Evolutionary conservation across 2,113 vertebrate genomes (phyloP).

Genomic region (Elaphurus davidianus): DNA sequence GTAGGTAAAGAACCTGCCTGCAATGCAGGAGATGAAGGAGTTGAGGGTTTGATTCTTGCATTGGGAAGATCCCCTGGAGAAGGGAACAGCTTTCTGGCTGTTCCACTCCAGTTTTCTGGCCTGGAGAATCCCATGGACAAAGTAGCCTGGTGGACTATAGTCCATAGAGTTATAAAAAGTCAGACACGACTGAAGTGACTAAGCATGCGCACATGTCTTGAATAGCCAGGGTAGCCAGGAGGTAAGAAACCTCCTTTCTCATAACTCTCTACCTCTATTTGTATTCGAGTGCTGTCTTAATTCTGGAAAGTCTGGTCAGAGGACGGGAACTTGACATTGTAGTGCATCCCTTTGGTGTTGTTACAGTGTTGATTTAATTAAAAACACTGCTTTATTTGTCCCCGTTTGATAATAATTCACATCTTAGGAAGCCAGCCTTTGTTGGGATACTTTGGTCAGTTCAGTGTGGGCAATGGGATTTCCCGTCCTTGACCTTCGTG

Average conservation of each 20-base stretch:
- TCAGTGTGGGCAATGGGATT: constrained; percentile 17
- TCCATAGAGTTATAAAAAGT: not conserved
- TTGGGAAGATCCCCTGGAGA: not conserved
- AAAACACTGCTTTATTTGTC: constrained; percentile 53
- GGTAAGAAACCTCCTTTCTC: constrained; percentile 24
- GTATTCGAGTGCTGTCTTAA: constrained; percentile 39
- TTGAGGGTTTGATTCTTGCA: not conserved
- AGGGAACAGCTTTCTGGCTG: not conserved
- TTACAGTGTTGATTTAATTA: constrained; percentile 34
- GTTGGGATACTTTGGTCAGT: not conserved
- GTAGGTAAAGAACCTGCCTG: not conserved
- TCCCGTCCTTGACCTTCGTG: not conserved
- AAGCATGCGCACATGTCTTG: not conserved
- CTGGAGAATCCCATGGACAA: not conserved
- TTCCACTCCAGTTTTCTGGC: not conserved
- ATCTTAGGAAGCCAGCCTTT: not conserved
- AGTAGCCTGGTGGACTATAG: not conserved
- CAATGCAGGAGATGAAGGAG: not conserved
- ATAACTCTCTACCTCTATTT: not conserved
- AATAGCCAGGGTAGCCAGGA: not conserved
- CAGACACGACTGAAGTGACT: not conserved
- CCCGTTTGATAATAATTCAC: constrained; percentile 31
- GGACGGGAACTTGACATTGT: constrained; percentile 13
- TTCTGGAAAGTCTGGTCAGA: constrained; percentile 45
- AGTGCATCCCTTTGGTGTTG: constrained; percentile 34